These are phyloP conservation scores for Rambutsinella grinnellia DNA, from an alignment of 2,888 invertebrate genomes.

Conservation along the genomic window DNA sequence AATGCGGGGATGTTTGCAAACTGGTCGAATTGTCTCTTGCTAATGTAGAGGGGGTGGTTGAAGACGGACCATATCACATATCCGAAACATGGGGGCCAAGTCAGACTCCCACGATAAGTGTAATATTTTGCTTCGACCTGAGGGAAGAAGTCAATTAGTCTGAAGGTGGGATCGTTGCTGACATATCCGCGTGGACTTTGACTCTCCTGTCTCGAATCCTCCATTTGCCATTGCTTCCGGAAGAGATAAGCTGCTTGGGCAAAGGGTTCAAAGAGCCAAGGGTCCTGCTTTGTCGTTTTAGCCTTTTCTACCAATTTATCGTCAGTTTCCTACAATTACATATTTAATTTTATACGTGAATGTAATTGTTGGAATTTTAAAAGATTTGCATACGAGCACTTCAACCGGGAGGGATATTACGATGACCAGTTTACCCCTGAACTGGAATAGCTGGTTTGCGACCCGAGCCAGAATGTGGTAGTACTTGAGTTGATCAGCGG, in stretches of 20 bases:
- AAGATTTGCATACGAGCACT: slow-evolving; percentile 10
- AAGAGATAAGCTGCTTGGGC: slow-evolving; percentile 29
- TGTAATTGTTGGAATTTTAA: not conserved
- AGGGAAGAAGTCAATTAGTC: slow-evolving; percentile 30
- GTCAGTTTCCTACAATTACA: slow-evolving; percentile 16
- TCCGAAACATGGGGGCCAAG: slow-evolving; percentile 24
- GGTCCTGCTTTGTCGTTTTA: slow-evolving; percentile 14
- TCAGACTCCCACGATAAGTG: slow-evolving; percentile 32
- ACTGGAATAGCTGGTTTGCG: slow-evolving; percentile 32
- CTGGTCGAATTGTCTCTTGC: slow-evolving; percentile 26
- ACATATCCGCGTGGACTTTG: slow-evolving; percentile 32
- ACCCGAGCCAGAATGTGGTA: slow-evolving; percentile 30
- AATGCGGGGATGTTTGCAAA: slow-evolving; percentile 20
- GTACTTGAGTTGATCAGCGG: slow-evolving; percentile 9
- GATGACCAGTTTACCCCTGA: slow-evolving; percentile 26
- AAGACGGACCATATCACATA: slow-evolving; percentile 33
- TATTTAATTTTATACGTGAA: not conserved
- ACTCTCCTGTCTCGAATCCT: not conserved
- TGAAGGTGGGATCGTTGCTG: slow-evolving; percentile 6
- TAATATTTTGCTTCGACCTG: slow-evolving; percentile 1
- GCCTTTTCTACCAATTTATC: not conserved
- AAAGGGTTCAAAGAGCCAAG: slow-evolving; percentile 22
- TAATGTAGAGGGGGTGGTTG: slow-evolving; percentile 14
- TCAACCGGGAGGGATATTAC: slow-evolving; percentile 20
- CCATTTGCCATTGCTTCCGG: not conserved